Conservation (phyloP, 1,140 invertebrate species). For the Bradysia coprophila region DNA sequence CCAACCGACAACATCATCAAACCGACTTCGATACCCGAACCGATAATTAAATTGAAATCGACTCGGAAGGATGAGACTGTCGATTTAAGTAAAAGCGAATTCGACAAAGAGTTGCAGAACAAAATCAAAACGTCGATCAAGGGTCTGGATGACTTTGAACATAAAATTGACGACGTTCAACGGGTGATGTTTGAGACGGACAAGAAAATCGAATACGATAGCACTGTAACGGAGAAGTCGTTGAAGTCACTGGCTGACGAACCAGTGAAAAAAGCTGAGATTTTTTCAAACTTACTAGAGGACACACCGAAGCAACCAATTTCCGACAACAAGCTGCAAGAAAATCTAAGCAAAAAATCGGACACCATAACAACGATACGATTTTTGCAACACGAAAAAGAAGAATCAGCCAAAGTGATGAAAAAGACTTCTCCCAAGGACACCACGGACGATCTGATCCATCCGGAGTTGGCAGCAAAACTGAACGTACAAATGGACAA, state of each 20-base stretch:
- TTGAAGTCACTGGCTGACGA: background rate
- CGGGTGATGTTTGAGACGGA: background rate
- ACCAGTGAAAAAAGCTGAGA: slow-evolving; percentile 13
- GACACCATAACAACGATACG: slow-evolving; percentile 4
- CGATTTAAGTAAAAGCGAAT: slow-evolving; percentile 21
- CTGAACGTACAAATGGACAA: slow-evolving; percentile 6
- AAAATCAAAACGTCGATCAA: slow-evolving; percentile 19
- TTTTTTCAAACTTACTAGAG: background rate
- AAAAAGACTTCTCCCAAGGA: slow-evolving; percentile 7
- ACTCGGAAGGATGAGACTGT: slow-evolving; percentile 16
- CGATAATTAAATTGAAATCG: slow-evolving; percentile 24
- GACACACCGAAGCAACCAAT: background rate
- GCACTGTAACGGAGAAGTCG: background rate
- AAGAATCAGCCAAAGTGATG: slow-evolving; percentile 1
- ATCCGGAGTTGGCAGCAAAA: slow-evolving; percentile 1
- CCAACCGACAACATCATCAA: slow-evolving; percentile 24
- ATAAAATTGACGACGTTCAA: background rate
- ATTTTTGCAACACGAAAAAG: slow-evolving; percentile 3
- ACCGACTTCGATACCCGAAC: slow-evolving; percentile 17
- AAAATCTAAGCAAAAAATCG: slow-evolving; percentile 12
- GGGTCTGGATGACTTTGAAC: slow-evolving; percentile 16
- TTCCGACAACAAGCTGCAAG: slow-evolving; percentile 12
- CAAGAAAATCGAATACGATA: background rate
- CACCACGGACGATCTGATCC: slow-evolving; percentile 2
- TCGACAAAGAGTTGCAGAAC: slow-evolving; percentile 21